Base-by-base conservation (phyloP, 1,140 invertebrate species). In the Diorhabda sublineata region DNA sequence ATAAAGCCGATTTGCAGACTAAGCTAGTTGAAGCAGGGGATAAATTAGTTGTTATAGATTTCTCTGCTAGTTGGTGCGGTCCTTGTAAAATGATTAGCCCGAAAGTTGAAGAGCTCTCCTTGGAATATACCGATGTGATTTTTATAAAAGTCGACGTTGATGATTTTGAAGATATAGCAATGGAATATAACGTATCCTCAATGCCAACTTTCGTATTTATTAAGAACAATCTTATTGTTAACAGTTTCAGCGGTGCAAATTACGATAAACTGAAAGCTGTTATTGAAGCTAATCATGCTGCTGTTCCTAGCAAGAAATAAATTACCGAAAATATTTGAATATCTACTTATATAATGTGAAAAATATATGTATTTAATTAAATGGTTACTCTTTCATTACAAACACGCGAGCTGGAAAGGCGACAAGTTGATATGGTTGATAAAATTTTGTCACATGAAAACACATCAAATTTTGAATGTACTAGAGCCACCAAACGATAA, bases 121-220 rank as follows among this genome's bases (percentile, higher is more conserved):
- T 77, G 2, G 83, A 87, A 72, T 84, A 84, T 78, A 83, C 84
- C 61, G 81, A 80, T 58, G 72, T 89, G 5, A 71, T 78, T 41
- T 72, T 81, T 26, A 58, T 81, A 2, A 80, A 79, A 93, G 89
- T 95, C 26, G 94, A 97, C 83, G 94, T 98, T 2, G 95, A 98
- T 77, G 92, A 95, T 72, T 89, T 88, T 77, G 93, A 94, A 78
- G 93, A 95, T 26, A 83, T 96, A 64, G 91, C 92, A 5, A 83
- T 85, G 62, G 85, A 91, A 66, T 96, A 95, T 82, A 86, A 91
- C 72, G 90, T 98, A 73, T 86, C 85, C 71, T 93, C 92, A 62
- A 97, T 97, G 95, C 96, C 96, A 58, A 97, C 95, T 1, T 98
- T 98, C 81, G 82, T 96, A 41, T 96, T 97, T 80, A 84, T 97